A percentile compares a stretch with the other conserved stretches of the same genome.
These are phyloP conservation scores for Neomicropteryx cornuta DNA, from an alignment of 1,140 invertebrate species.

Conservation along the genomic window DNA sequence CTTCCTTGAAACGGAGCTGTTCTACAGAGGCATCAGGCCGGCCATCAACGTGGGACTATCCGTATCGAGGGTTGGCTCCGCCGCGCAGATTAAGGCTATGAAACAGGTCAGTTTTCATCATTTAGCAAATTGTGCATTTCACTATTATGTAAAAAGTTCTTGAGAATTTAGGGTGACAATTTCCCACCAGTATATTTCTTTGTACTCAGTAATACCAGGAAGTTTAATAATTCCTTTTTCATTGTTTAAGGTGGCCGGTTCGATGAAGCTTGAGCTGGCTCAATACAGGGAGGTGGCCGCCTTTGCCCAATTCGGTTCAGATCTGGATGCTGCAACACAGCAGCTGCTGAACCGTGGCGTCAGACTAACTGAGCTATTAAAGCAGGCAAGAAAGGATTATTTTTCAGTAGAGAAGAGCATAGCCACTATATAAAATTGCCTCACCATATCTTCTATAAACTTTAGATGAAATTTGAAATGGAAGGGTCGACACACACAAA, in stretches of 20 bases:
- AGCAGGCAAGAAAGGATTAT: conserved; percentile 64
- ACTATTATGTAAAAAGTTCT: no score
- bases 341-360: conserved; percentile 93
- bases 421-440: no score
- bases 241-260: conserved; percentile 93
- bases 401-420: not conserved
- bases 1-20: conserved; percentile 92
- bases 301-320: conserved; percentile 96
- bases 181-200: no score
- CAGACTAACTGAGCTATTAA: conserved; percentile 88
- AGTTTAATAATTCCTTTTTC: no score
- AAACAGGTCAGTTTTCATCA: no score
- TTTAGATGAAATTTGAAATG: no score
- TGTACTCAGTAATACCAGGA: no score
- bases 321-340: conserved; percentile 93
- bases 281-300: conserved; percentile 98
- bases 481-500: no score
- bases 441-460: no score
- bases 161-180: no score
- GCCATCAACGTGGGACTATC: conserved; percentile 92
- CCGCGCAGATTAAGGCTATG: conserved; percentile 90
- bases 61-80: conserved; percentile 87
- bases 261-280: conserved; percentile 95
- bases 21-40: conserved; percentile 88
- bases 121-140: no score